Conservation (phyloP, 2,797 vertebrate species). For the Melopsittacus undulatus region DNA sequence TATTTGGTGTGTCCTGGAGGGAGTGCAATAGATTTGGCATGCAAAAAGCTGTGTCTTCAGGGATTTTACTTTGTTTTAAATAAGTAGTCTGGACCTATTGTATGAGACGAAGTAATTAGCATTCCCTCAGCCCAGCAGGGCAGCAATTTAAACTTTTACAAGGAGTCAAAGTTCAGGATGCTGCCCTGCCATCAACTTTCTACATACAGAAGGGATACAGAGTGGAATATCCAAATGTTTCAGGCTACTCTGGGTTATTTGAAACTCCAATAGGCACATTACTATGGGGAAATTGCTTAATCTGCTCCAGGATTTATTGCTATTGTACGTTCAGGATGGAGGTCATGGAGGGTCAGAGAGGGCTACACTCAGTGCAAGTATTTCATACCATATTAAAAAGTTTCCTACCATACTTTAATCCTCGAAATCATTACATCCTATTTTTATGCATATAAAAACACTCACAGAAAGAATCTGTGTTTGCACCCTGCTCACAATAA, state of each 20-base stretch:
- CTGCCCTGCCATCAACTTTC: slow-evolving; percentile 64
- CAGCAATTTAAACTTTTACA: slow-evolving; percentile 71
- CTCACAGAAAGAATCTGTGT: slow-evolving; percentile 60
- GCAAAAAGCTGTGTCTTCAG: slow-evolving; percentile 50
- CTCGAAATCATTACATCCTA: slow-evolving; percentile 71
- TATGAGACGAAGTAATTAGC: slow-evolving; percentile 69
- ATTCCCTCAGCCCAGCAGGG: slow-evolving; percentile 69
- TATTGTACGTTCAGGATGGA: slow-evolving; percentile 43
- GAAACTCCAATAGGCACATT: slow-evolving; percentile 58
- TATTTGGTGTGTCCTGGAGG: neutral
- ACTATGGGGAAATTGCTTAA: slow-evolving; percentile 60
- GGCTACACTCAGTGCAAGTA: neutral
- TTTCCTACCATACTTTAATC: slow-evolving; percentile 75
- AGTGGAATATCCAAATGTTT: slow-evolving; percentile 70
- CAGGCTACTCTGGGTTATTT: slow-evolving; percentile 47
- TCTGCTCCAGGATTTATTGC: slow-evolving; percentile 70
- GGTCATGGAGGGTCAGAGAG: slow-evolving; percentile 37
- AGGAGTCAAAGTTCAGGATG: slow-evolving; percentile 67
- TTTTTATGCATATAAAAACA: slow-evolving; percentile 69
- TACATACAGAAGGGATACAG: slow-evolving; percentile 48
- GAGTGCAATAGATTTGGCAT: slow-evolving; percentile 57
- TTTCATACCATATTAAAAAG: slow-evolving; percentile 67
- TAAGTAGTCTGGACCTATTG: slow-evolving; percentile 59
- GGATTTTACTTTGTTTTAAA: slow-evolving; percentile 52
- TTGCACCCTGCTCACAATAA: slow-evolving; percentile 61